Conservation (phyloP, 1,140 invertebrate genomes). For the Adelges cooleyi region DNA sequence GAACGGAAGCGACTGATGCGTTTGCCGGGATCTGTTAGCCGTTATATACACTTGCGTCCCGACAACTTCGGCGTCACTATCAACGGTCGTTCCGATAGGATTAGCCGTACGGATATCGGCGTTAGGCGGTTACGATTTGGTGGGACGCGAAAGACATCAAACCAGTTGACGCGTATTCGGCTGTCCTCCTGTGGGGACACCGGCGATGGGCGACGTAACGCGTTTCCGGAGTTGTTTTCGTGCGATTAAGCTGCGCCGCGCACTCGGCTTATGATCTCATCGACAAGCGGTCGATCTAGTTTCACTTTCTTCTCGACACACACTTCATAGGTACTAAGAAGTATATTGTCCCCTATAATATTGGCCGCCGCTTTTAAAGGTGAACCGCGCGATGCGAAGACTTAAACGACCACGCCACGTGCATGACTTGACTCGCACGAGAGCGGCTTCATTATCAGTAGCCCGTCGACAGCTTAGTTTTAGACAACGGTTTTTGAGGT, state of each 20-base stretch:
- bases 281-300: neutral
- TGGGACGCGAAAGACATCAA: neutral
- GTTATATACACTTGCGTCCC: constrained; percentile 8
- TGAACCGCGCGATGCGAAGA: too few relatives aligned
- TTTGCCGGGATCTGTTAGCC: neutral
- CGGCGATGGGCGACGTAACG: constrained; percentile 6
- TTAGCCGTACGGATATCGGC: too few relatives aligned
- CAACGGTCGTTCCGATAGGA: neutral
- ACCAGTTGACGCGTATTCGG: neutral
- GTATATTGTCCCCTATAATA: neutral
- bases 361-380: too few relatives aligned
- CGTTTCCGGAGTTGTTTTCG: constrained; percentile 12
- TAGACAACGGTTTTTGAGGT: too few relatives aligned
- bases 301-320: constrained; percentile 7
- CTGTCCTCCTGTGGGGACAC: neutral
- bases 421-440: too few relatives aligned
- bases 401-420: too few relatives aligned
- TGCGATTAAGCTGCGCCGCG: neutral
- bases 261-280: neutral
- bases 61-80: too few relatives aligned
- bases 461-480: too few relatives aligned
- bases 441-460: too few relatives aligned
- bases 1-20: constrained; percentile 11
- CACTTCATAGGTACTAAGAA: too few relatives aligned
- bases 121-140: too few relatives aligned